Conservation (phyloP, 2,888 invertebrate genomes). For the Euclidia mi region DNA sequence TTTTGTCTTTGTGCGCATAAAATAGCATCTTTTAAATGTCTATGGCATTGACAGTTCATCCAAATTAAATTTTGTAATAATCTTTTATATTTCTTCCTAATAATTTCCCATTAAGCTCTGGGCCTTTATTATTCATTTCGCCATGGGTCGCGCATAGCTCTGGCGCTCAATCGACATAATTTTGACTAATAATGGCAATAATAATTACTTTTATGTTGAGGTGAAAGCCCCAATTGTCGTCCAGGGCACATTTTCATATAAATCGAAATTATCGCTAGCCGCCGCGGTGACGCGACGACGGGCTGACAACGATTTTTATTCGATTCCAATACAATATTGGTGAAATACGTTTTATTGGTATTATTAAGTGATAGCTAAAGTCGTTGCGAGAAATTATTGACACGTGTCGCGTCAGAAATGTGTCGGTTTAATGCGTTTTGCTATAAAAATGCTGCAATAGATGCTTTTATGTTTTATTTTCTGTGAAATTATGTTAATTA, state of each 20-base stretch:
- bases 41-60: no score
- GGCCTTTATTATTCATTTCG: background rate
- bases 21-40: no score
- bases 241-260: slow-evolving; percentile 48
- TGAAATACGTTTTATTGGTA: slow-evolving; percentile 36
- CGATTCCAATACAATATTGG: slow-evolving; percentile 48
- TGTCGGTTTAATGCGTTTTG: background rate
- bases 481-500: no score
- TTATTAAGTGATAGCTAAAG: slow-evolving; percentile 34
- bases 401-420: background rate
- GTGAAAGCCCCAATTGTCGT: slow-evolving; percentile 25
- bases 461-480: no score
- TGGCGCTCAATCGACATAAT: slow-evolving; percentile 24
- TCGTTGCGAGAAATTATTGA: slow-evolving; percentile 6
- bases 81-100: background rate
- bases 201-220: slow-evolving; percentile 29
- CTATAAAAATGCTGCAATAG: no score
- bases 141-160: background rate
- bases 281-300: slow-evolving; percentile 12
- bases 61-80: background rate
- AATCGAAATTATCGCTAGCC: slow-evolving; percentile 43
- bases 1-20: no score
- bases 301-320: slow-evolving; percentile 39
- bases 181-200: slow-evolving; percentile 31
- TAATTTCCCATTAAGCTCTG: slow-evolving; percentile 9